phyloP scores from a whole-genome alignment of 2,888 invertebrate genomes.

The Mesorhabditis sp. region DNA sequence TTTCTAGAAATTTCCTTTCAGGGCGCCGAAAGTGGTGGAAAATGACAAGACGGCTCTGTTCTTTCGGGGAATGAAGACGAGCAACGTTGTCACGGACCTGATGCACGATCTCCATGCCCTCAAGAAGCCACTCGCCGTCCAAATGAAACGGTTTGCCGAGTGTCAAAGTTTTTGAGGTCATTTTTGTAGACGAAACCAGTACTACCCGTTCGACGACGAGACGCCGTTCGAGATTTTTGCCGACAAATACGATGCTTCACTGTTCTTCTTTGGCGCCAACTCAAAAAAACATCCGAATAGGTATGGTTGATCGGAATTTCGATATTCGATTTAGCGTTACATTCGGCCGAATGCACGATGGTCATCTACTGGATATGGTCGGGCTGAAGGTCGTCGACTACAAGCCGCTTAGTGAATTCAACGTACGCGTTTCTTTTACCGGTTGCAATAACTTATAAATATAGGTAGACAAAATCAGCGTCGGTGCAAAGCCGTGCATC shows the following conservation, averaged over 20 bases:
- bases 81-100: slow-evolving; percentile 67
- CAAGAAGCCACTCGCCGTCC: slow-evolving; percentile 50
- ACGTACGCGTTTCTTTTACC: slow-evolving; percentile 21
- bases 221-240: slow-evolving; percentile 72
- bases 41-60: slow-evolving; percentile 35
- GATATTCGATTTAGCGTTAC: slow-evolving; percentile 18
- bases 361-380: slow-evolving; percentile 87
- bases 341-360: slow-evolving; percentile 77
- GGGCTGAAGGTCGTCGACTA: slow-evolving; percentile 85
- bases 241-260: slow-evolving; percentile 77
- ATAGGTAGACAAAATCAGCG: slow-evolving; percentile 70
- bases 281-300: slow-evolving; percentile 72
- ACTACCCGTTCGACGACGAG: slow-evolving; percentile 86
- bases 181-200: slow-evolving; percentile 64
- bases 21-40: slow-evolving; percentile 31
- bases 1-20: background rate
- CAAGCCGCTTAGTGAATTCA: slow-evolving; percentile 63
- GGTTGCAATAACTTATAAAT: slow-evolving; percentile 11
- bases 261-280: slow-evolving; percentile 86
- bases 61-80: slow-evolving; percentile 69
- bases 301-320: background rate
- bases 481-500: slow-evolving; percentile 84
- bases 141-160: slow-evolving; percentile 41
- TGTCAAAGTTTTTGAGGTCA: slow-evolving; percentile 13
- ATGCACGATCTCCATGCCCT: slow-evolving; percentile 70